Base-by-base conservation (phyloP, 1,140 invertebrate species). In the Lepidostoma basale region DNA sequence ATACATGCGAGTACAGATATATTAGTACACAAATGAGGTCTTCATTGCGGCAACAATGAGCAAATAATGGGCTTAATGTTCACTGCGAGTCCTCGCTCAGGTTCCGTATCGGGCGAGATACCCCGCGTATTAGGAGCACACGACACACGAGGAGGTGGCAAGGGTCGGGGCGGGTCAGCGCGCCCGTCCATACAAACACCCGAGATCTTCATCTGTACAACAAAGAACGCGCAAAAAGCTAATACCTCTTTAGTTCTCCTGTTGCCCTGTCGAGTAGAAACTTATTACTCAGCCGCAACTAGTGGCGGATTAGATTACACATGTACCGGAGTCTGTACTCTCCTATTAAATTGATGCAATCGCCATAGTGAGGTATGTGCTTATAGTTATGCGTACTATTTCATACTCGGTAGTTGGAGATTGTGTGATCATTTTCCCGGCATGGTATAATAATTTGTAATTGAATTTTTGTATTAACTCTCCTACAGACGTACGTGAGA, bases 141-240 rank as follows among this genome's bases (percentile, higher is more conserved):
- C 62, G 62, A 65, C 62, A 42, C 36, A 63, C 58, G 36, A 65
- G 33, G 62, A 65, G 62, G 60, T 63, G 44, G 26, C 2, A 42
- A 28, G 47, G 62, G 62, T 65, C 62, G 62, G 62, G 62, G 47
- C 62, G 62, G 62, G 62, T 65, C 62, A 65, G 47, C 39, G 10
- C 8, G 54, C 54, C 30, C 54, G 54, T 14, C 42, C 60, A 30
- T 63, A 63, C 26, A 49, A 49, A 63, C 60, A 30, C 60, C 16
- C 12, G 62, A 65, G 62, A 65, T 65, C 62, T 65, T 65, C 62
- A 65, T 65, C 62, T 54, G 45, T 25, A 54, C 62, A 65, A 65
- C 62, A 65, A 65, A 65, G 62, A 62, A 30, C 44, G 62, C 62
- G 62, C 62, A 63, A 63, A 63, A 63, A 65, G 62, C 62, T 65